Conservation (phyloP, 1,140 invertebrate genomes). For the Acromyrmex heyeri region DNA sequence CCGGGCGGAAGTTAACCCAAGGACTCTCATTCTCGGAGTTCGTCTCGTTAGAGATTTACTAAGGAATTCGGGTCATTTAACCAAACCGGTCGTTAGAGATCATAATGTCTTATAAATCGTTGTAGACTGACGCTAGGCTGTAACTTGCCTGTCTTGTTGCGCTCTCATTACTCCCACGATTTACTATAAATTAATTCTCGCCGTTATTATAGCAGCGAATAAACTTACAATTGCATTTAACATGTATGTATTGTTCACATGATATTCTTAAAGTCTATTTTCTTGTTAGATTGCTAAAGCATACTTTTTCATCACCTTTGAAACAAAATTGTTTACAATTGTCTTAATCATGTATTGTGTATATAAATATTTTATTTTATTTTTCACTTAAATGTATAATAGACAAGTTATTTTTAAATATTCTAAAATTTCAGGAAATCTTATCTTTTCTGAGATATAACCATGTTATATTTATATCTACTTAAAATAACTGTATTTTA, state of each 20-base stretch:
- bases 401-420: slow-evolving; percentile 12
- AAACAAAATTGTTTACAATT: not conserved
- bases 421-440: not conserved
- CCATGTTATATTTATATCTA: not conserved
- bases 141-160: slow-evolving; percentile 21
- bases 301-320: not conserved
- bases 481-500: not conserved
- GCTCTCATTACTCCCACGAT: slow-evolving; percentile 39
- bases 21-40: not conserved
- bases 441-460: not conserved
- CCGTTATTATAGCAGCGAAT: not conserved
- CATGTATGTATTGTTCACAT: not conserved
- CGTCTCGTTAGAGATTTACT: slow-evolving; percentile 39
- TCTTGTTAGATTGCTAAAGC: not conserved
- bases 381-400: not conserved
- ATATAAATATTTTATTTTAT: not conserved
- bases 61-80: slow-evolving; percentile 51
- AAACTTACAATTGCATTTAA: slow-evolving; percentile 12
- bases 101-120: slow-evolving; percentile 61
- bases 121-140: not conserved
- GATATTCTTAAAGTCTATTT: slow-evolving; percentile 11
- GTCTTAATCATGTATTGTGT: not conserved
- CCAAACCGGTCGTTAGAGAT: slow-evolving; percentile 47
- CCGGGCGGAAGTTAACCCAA: slow-evolving; percentile 48
- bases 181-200: slow-evolving; percentile 40